A percentile compares a stretch with the other conserved stretches of the same genome.
Conservation (phyloP, 2,888 invertebrate species). For the Athalia rosae region DNA sequence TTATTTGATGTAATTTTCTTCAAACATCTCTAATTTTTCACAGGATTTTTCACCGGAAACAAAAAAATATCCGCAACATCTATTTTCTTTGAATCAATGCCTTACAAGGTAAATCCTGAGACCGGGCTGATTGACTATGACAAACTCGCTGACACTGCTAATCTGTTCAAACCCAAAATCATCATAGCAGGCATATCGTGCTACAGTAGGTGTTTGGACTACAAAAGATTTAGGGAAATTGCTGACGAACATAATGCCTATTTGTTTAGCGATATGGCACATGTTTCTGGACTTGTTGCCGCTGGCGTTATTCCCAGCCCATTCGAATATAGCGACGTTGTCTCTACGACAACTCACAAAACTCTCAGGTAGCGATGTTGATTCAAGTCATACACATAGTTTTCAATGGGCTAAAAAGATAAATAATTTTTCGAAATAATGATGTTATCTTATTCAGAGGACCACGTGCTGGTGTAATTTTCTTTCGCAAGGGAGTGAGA, state of each 20-base stretch:
- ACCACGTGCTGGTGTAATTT: constrained; percentile 92
- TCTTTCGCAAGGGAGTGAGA: constrained; percentile 92
- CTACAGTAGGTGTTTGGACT: constrained; percentile 94
- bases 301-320: constrained; percentile 92
- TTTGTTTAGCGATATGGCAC: constrained; percentile 97
- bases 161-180: constrained; percentile 91
- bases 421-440: no score
- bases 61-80: constrained; percentile 98
- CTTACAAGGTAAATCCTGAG: constrained; percentile 90
- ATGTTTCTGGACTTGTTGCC: constrained; percentile 94
- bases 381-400: background rate
- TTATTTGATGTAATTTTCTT: no score
- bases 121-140: constrained; percentile 97
- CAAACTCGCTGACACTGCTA: constrained; percentile 86
- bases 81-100: constrained; percentile 98
- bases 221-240: constrained; percentile 89
- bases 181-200: constrained; percentile 97
- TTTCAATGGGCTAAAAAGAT: no score
- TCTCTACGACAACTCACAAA: constrained; percentile 96
- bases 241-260: constrained; percentile 90
- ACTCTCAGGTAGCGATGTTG: constrained; percentile 80
- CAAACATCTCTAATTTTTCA: constrained; percentile 8
- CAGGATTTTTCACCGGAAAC: constrained; percentile 88
- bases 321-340: constrained; percentile 93
- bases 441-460: constrained; percentile 74